Conservation (phyloP, 1,140 invertebrate species). For the Drosophila sp. region DNA sequence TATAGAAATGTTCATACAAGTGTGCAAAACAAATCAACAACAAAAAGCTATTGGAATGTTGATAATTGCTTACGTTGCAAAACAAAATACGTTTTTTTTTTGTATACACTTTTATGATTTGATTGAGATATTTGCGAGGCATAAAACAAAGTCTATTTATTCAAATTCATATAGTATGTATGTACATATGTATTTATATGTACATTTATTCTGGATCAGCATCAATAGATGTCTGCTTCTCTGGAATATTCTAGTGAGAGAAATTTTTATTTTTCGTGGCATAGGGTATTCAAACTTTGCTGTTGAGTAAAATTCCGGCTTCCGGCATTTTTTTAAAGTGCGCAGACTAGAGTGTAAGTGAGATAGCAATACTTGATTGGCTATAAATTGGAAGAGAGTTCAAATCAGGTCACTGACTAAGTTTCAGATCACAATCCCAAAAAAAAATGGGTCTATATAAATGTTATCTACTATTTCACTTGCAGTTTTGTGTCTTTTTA, state of each 20-base stretch:
- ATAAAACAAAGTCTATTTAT: background rate
- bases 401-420: background rate
- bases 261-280: too few species aligned
- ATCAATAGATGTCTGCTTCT: too few species aligned
- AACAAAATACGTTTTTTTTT: constrained; percentile 1
- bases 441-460: too few species aligned
- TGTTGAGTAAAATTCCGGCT: background rate
- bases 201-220: background rate
- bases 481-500: too few species aligned
- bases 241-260: too few species aligned
- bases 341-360: background rate
- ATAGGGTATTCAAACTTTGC: background rate
- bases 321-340: background rate
- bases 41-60: constrained; percentile 37
- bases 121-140: background rate
- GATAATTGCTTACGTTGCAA: constrained; percentile 52
- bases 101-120: constrained; percentile 1
- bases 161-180: too few species aligned
- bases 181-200: too few species aligned
- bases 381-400: background rate
- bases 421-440: background rate
- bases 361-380: background rate
- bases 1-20: background rate
- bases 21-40: constrained; percentile 17
- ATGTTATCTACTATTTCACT: too few species aligned